Percentiles rank a stretch among this genome's conserved stretches.
These are phyloP conservation scores for Wiebesia pumilae DNA, from an alignment of 1,140 invertebrate species.

Conservation along the genomic window DNA sequence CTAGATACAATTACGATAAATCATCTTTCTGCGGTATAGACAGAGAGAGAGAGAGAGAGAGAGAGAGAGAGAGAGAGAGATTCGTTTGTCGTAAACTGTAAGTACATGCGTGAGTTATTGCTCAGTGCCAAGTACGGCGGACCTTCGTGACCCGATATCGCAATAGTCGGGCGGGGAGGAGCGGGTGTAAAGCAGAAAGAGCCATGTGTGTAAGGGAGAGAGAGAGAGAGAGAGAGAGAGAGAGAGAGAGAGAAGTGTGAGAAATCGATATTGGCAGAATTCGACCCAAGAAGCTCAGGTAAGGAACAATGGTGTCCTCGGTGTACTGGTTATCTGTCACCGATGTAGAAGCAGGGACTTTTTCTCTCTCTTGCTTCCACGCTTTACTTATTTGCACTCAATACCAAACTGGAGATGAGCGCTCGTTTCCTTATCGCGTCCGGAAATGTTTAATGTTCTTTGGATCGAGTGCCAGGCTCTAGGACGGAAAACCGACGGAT, in stretches of 20 bases:
- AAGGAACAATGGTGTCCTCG: conserved; percentile 28
- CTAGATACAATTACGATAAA: conserved; percentile 54
- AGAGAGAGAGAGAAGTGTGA: not conserved
- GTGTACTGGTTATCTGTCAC: conserved; percentile 27
- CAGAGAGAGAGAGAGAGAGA: conserved; percentile 57
- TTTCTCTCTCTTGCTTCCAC: not conserved
- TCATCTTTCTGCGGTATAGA: conserved; percentile 33
- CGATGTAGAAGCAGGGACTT: conserved; percentile 24
- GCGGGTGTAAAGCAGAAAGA: not conserved
- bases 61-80: conserved; percentile 57
- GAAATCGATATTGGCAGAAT: conserved; percentile 61
- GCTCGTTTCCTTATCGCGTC: conserved; percentile 47
- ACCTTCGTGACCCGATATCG: conserved; percentile 63
- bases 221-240: conserved; percentile 8
- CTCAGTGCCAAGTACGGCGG: conserved; percentile 60
- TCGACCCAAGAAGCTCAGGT: conserved; percentile 35
- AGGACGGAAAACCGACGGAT: not conserved
- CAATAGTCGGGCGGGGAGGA: conserved; percentile 29
- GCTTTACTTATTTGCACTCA: not conserved
- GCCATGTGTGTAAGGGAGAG: not conserved
- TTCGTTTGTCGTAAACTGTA: conserved; percentile 51
- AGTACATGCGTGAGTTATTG: conserved; percentile 66
- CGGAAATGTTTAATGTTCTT: conserved; percentile 52
- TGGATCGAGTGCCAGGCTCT: conserved; percentile 18
- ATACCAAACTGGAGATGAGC: not conserved